phyloP scores from a whole-genome alignment of 2,888 invertebrate species.

The Catocala sponsa region DNA sequence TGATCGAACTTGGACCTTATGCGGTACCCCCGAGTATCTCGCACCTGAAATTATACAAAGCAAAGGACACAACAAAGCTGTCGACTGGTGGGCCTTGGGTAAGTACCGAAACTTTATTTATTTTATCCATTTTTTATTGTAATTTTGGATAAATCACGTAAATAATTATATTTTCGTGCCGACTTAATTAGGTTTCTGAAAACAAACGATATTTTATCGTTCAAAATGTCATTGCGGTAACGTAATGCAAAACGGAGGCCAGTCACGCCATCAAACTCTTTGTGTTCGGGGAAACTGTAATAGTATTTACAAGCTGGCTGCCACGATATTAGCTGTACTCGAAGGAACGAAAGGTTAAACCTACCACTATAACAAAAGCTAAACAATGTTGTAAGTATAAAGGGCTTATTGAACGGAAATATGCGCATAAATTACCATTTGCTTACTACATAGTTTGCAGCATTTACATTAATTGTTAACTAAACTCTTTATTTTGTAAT shows the following conservation, averaged over 20 bases:
- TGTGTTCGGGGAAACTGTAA: conserved; percentile 37
- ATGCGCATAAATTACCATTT: too few relatives aligned
- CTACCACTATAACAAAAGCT: neutral
- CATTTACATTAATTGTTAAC: too few relatives aligned
- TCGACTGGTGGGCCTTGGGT: conserved; percentile 99
- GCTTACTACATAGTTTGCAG: too few relatives aligned
- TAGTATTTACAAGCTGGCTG: conserved; percentile 5
- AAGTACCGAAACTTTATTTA: conserved; percentile 50
- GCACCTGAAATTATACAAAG: conserved; percentile 99
- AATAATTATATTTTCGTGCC: conserved; percentile 16
- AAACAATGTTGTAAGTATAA: neutral
- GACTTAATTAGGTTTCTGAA: conserved; percentile 36
- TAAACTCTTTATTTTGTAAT: too few relatives aligned
- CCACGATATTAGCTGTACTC: neutral
- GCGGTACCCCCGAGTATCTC: conserved; percentile 98
- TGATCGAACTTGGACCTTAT: conserved; percentile 98
- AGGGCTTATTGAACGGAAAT: too few relatives aligned
- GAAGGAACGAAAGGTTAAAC: neutral
- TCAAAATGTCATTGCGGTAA: conserved; percentile 44
- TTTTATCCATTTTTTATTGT: too few relatives aligned
- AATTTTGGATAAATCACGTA: too few relatives aligned
- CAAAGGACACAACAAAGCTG: conserved; percentile 99
- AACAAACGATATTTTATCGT: conserved; percentile 45
- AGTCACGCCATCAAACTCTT: conserved; percentile 51
- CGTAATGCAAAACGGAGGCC: conserved; percentile 29